phyloP scores from a whole-genome alignment of 37 sponge, comb jelly and placozoan genomes.

The Corticium candelabrum region DNA sequence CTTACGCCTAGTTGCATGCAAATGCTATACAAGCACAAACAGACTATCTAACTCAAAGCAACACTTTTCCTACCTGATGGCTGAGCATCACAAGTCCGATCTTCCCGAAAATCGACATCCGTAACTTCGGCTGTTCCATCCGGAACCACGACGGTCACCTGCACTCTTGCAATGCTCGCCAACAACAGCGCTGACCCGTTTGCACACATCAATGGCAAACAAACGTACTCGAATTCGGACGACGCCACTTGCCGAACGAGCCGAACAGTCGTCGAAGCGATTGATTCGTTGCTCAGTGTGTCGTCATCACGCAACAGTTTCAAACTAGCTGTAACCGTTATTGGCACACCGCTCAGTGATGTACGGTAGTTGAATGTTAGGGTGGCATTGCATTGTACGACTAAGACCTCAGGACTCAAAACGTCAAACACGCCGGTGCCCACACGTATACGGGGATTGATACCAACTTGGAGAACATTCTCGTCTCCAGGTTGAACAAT shows the following conservation, averaged over 20 bases:
- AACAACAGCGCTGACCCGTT: neutral
- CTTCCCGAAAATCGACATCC: too few relatives aligned
- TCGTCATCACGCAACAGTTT: neutral
- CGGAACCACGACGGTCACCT: neutral
- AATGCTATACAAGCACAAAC: too few relatives aligned
- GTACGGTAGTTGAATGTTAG: neutral
- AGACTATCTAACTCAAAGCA: too few relatives aligned
- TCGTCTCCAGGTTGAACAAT: too few relatives aligned
- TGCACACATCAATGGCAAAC: neutral
- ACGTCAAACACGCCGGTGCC: neutral
- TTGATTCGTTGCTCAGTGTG: neutral
- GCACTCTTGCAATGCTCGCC: too few relatives aligned
- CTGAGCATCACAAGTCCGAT: too few relatives aligned
- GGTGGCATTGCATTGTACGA: neutral
- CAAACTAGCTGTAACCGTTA: neutral
- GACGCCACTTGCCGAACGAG: neutral
- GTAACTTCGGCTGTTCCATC: neutral
- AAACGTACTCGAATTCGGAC: neutral
- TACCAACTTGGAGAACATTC: too few relatives aligned
- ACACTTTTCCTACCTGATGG: too few relatives aligned
- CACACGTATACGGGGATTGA: neutral
- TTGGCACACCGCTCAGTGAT: neutral
- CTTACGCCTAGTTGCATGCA: too few relatives aligned
- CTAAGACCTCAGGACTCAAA: neutral
- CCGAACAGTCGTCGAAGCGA: neutral